Conservation (phyloP, 2,888 invertebrate genomes). For the Ectemnius cavifrons region DNA sequence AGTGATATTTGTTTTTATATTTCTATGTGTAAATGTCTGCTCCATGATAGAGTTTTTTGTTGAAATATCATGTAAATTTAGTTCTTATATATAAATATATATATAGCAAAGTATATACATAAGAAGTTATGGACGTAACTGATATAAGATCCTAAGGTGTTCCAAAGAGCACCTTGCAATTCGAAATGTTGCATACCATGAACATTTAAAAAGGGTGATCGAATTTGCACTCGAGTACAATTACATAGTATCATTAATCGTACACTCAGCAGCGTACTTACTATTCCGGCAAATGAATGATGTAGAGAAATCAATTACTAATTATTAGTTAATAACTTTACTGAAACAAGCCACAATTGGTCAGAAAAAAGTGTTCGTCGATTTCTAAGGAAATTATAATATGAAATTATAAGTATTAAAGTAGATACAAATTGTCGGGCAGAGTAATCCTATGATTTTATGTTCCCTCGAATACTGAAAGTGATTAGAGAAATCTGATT, state of each 20-base stretch:
- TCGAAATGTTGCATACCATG: constrained; percentile 55
- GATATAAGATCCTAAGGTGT: constrained; percentile 57
- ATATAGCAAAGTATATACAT: constrained; percentile 59
- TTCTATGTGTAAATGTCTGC: constrained; percentile 76
- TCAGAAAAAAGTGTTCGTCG: constrained; percentile 62
- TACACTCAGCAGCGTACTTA: constrained; percentile 74
- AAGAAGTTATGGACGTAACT: constrained; percentile 64
- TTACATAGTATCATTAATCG: constrained; percentile 67
- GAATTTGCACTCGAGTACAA: constrained; percentile 73
- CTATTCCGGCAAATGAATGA: constrained; percentile 54
- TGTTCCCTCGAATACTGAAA: constrained; percentile 56
- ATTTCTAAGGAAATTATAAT: constrained; percentile 52
- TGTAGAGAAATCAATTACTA: constrained; percentile 51
- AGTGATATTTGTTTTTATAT: constrained; percentile 74
- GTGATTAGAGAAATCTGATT: constrained; percentile 54
- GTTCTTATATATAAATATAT: constrained; percentile 57
- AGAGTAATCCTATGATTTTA: constrained; percentile 47
- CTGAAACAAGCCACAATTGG: constrained; percentile 48
- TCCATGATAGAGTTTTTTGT: constrained; percentile 75
- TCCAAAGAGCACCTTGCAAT: constrained; percentile 46
- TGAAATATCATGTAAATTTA: constrained; percentile 77
- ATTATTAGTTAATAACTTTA: constrained; percentile 48
- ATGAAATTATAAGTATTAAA: constrained; percentile 46
- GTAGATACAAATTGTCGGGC: constrained; percentile 48
- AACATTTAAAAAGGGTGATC: constrained; percentile 62